phyloP scores from a whole-genome alignment of 2,113 vertebrate species.

The Aix galericulata region DNA sequence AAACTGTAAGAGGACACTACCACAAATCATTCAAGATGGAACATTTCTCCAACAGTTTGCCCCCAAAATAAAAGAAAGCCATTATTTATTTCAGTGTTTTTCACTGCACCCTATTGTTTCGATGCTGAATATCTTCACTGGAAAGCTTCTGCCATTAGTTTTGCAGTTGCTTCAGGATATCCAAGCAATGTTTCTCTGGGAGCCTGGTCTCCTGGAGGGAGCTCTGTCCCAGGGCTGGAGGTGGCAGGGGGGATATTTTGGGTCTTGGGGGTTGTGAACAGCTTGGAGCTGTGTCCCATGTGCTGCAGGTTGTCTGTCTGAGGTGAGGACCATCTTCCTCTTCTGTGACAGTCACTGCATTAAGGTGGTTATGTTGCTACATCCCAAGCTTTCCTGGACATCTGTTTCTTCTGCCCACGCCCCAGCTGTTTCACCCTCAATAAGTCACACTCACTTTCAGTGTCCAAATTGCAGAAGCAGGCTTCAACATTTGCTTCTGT shows the following conservation, averaged over 20 bases:
- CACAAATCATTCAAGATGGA: neutral
- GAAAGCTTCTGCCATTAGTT: neutral
- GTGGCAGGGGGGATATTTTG: neutral
- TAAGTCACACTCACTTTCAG: neutral
- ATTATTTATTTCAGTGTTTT: neutral
- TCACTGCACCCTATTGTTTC: neutral
- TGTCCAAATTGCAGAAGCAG: neutral
- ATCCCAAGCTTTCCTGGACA: neutral
- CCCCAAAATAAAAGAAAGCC: neutral
- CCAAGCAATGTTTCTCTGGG: neutral
- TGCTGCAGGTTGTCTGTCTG: neutral
- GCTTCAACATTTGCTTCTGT: neutral
- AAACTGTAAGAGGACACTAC: neutral
- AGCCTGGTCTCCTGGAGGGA: neutral
- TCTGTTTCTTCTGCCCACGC: neutral
- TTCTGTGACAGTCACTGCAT: neutral
- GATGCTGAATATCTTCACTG: neutral
- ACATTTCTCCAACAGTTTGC: neutral
- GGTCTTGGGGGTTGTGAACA: neutral
- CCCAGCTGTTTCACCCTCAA: neutral
- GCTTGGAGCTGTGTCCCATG: accelerated
- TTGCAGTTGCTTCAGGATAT: neutral
- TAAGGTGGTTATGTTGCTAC: neutral
- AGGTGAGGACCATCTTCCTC: neutral
- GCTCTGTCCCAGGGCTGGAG: neutral